Conservation (phyloP, 2,888 invertebrate species). For the Phoronis australis region DNA sequence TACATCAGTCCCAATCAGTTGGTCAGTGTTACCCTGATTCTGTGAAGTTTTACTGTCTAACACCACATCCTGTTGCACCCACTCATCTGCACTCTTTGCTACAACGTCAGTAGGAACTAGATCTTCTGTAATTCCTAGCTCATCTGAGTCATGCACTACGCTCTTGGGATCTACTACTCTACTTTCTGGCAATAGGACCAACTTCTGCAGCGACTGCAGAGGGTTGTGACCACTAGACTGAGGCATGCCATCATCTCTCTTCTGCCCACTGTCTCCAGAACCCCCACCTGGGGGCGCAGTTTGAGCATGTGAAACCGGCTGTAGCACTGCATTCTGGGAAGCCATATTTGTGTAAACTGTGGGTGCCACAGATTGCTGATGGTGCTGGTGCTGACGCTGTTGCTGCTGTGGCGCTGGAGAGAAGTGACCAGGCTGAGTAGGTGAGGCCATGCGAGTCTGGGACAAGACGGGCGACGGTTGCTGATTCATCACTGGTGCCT, state of each 20-base stretch:
- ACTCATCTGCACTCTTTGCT: too few relatives aligned
- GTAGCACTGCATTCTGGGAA: not conserved
- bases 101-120: too few relatives aligned
- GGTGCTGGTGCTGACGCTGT: not conserved
- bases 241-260: slow-evolving; percentile 2
- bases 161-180: slow-evolving; percentile 46
- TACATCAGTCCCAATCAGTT: too few relatives aligned
- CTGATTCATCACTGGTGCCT: slow-evolving; percentile 7
- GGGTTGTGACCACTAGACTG: slow-evolving; percentile 22
- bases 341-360: not conserved
- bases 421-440: slow-evolving; percentile 1
- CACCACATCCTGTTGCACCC: too few relatives aligned
- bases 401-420: not conserved
- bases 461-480: slow-evolving; percentile 2
- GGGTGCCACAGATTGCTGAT: not conserved
- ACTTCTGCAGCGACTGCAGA: slow-evolving; percentile 40
- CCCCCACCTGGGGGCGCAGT: not conserved
- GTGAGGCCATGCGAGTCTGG: slow-evolving; percentile 8
- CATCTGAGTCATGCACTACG: slow-evolving; percentile 48
- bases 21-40: too few relatives aligned
- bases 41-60: too few relatives aligned
- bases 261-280: not conserved
- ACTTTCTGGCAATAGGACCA: slow-evolving; percentile 39
- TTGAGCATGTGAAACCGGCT: not conserved
- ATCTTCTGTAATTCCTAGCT: too few relatives aligned